Conservation (phyloP, 2,113 vertebrate species). For the Erythrolamprus reginae region DNA sequence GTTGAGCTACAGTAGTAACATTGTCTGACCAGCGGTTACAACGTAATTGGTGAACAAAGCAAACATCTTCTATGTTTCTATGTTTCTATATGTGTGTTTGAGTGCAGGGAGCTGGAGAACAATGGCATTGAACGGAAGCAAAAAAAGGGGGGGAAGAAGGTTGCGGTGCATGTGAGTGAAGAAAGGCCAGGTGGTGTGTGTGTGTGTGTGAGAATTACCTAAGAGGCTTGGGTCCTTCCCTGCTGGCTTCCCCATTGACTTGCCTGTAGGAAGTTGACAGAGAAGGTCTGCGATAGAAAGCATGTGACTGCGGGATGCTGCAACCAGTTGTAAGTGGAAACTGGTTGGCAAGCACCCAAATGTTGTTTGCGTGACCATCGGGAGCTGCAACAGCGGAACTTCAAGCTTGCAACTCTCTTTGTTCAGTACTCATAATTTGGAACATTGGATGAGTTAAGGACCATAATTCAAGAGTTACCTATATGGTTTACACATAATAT, state of each 20-base stretch:
- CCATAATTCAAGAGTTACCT: not conserved
- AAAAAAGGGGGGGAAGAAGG: not conserved
- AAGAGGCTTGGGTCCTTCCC: not conserved
- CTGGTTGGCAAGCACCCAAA: not conserved
- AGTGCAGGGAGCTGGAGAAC: not conserved
- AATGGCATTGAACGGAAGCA: not conserved
- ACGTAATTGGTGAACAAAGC: too few species aligned
- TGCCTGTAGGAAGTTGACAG: not conserved
- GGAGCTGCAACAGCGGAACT: not conserved
- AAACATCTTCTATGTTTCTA: too few species aligned
- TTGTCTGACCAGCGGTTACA: too few species aligned
- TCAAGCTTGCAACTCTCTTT: not conserved
- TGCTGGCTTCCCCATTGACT: not conserved
- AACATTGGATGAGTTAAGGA: not conserved
- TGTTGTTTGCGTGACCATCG: not conserved
- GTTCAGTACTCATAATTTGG: not conserved
- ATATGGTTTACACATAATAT: not conserved
- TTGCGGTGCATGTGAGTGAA: not conserved
- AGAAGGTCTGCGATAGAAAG: not conserved
- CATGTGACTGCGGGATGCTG: not conserved
- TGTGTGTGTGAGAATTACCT: not conserved
- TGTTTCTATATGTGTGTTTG: too few species aligned
- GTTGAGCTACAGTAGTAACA: too few species aligned
- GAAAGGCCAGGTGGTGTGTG: not conserved
- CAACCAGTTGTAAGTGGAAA: not conserved